Conservation (phyloP, 2,888 invertebrate genomes). For the Platycheirus rosarum region DNA sequence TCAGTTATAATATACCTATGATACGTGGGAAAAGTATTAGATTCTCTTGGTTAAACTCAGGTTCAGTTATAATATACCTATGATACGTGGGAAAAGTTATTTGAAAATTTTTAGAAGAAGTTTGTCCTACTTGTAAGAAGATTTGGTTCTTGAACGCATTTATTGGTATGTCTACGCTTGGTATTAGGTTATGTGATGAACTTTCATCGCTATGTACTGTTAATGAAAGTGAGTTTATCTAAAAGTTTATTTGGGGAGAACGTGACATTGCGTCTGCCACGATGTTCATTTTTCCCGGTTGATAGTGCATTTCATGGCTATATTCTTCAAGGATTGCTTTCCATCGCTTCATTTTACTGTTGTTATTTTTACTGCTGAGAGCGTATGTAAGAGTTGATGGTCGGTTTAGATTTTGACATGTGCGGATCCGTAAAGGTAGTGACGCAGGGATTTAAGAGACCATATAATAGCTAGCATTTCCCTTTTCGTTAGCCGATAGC, state of each 20-base stretch:
- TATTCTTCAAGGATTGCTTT: slow-evolving; percentile 16
- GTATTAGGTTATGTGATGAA: neutral
- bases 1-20: neutral
- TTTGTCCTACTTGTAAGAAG: neutral
- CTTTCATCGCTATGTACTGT: slow-evolving; percentile 34
- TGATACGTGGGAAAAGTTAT: neutral
- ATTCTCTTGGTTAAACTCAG: neutral
- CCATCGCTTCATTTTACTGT: slow-evolving; percentile 16
- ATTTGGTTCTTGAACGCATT: neutral
- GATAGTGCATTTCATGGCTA: slow-evolving; percentile 18
- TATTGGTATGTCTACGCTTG: neutral
- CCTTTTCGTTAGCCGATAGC: no score
- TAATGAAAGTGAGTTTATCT: slow-evolving; percentile 3
- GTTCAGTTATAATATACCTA: neutral
- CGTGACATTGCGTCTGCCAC: slow-evolving; percentile 36
- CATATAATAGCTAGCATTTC: no score
- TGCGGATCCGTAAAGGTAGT: no score
- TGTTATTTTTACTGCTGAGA: neutral
- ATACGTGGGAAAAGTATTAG: neutral
- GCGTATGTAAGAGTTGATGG: neutral
- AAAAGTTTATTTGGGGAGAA: neutral
- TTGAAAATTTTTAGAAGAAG: neutral
- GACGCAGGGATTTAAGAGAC: no score
- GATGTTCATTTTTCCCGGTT: slow-evolving; percentile 9
- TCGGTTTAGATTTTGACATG: no score